Base-by-base conservation (phyloP, 1,140 invertebrate genomes). In the Lasioglossum baleicum region DNA sequence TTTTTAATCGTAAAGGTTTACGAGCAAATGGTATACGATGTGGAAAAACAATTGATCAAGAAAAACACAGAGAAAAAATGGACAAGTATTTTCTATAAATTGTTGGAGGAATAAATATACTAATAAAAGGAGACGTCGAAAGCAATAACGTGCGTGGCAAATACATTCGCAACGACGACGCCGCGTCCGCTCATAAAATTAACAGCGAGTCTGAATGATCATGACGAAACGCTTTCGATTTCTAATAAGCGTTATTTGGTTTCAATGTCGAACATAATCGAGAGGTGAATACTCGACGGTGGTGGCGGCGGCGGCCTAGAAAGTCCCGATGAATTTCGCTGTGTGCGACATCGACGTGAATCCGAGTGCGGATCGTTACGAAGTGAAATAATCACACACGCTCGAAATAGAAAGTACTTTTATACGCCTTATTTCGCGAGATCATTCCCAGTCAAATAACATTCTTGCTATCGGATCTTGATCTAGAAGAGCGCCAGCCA, bases 251-350 rank as follows among this genome's bases (percentile, higher is more conserved):
- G 48, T 35, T 53, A 53, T 56, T 65, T 51, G 15, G 26, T 40
- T 74, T 64, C 63, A 65, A 40, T 56, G 44, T 66, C 63, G 63
- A 72, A 20, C 40, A 63, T 31, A 72, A 72, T 63, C 58, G 22
- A 58, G n/a, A 66, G 63, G 20, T 31, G 73, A 56, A 66, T 58
- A 58, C 42, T 42, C 60, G 44, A 22, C 51, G 6, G 22, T 20
- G 42, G 10, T 26, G 26, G 26, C 26, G 26, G 26, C 26, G 8
- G 35, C 60, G 17, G 13, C 40, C 61, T 79, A 79, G 76, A 79
- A 79, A 79, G 76, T 72, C 15, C 26, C 63, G 35, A 71, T 72
- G 64, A 48, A 72, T 67, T 72, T 73, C 60, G 58, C 40, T 61
- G 40, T 58, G 53, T 42, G 8, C 53, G n/a, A 58, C 35, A 40